Conservation (phyloP, 64 coral and sea anemone genomes). For the Trachythela sp. region DNA sequence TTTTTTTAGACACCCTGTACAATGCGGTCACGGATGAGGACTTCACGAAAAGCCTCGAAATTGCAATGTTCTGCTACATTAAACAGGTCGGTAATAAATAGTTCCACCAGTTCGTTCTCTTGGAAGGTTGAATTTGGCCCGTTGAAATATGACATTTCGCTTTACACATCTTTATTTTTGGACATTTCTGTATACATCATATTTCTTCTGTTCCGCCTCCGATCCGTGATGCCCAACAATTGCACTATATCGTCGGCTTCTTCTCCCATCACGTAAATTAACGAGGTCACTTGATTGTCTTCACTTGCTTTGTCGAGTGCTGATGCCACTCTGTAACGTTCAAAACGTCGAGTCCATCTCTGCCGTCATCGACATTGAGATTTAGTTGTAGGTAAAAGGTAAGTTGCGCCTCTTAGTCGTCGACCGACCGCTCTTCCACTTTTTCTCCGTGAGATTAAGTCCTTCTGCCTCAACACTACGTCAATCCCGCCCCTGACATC, state of each 20-base stretch:
- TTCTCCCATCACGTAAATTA: neutral
- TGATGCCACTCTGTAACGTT: neutral
- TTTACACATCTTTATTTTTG: neutral
- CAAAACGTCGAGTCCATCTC: neutral
- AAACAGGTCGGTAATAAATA: neutral
- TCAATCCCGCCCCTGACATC: neutral
- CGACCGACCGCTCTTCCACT: constrained; percentile 4
- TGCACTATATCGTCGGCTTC: neutral
- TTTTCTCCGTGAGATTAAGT: neutral
- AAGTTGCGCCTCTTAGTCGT: constrained; percentile 1
- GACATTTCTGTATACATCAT: neutral
- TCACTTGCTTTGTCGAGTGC: constrained; percentile 5
- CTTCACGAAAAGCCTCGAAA: neutral
- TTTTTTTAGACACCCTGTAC: too few relatives aligned
- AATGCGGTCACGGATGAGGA: neutral
- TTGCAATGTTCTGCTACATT: constrained; percentile 6
- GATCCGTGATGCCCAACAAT: neutral
- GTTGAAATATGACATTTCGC: neutral
- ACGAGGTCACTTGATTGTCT: too few relatives aligned
- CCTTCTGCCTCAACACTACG: neutral
- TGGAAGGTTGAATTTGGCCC: neutral
- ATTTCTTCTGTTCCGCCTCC: neutral
- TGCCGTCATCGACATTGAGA: neutral
- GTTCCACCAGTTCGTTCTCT: neutral
- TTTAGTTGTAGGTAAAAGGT: constrained; percentile 7